Evolutionary conservation across 2,113 vertebrate genomes (phyloP).

Genomic region (Diadophis punctatus): DNA sequence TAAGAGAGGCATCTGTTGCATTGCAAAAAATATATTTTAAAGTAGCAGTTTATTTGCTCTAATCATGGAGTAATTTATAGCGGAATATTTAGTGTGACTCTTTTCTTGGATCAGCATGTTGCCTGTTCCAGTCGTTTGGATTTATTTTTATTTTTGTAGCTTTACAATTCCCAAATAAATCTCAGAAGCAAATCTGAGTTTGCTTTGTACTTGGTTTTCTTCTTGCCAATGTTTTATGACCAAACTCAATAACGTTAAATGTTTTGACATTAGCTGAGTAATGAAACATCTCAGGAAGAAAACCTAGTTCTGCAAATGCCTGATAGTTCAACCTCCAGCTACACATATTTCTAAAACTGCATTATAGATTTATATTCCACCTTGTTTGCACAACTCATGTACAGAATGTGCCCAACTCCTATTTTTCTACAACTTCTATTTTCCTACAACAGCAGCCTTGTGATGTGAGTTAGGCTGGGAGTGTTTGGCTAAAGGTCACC

Average conservation of each 20-base stretch:
- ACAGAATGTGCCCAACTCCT: neutral
- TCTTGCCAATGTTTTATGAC: neutral
- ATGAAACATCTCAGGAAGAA: neutral
- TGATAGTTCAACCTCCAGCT: neutral
- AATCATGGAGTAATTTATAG: neutral
- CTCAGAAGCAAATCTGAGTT: neutral
- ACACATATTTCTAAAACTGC: neutral
- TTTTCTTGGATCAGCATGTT: neutral
- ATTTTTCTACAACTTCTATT: neutral
- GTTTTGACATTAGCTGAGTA: neutral
- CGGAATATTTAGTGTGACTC: neutral
- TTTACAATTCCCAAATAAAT: neutral
- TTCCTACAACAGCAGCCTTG: neutral
- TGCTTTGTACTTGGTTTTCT: neutral
- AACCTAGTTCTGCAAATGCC: neutral
- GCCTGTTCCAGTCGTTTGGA: neutral
- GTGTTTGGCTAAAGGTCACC: neutral
- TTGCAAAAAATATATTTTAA: neutral
- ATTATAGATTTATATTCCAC: neutral
- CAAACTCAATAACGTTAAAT: neutral
- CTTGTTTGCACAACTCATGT: neutral
- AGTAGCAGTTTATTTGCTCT: neutral
- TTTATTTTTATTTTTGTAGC: neutral
- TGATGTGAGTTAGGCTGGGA: neutral
- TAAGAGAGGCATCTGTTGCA: neutral